Conservation (phyloP, 2,113 vertebrate species). For the Passer domesticus region DNA sequence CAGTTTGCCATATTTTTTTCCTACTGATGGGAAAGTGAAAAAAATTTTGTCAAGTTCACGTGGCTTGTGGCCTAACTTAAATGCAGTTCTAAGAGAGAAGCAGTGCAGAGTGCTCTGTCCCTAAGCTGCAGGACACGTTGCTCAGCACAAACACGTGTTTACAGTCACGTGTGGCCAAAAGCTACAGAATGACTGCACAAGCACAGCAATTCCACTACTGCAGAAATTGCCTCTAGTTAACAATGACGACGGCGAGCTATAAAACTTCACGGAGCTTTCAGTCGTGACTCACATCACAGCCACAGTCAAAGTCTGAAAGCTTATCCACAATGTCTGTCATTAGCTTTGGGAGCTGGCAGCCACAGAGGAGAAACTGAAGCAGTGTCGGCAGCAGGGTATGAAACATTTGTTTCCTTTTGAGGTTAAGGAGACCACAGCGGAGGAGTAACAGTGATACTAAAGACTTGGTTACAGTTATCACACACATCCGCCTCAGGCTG, state of each 20-base stretch:
- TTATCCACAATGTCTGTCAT: not conserved
- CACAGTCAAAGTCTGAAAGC: not conserved
- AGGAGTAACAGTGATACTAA: not conserved
- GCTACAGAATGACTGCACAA: not conserved
- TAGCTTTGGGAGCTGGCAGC: not conserved
- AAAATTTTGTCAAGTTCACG: not conserved
- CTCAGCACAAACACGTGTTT: not conserved
- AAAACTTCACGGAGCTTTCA: not conserved
- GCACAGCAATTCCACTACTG: accelerated
- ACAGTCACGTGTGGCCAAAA: not conserved
- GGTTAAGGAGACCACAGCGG: not conserved
- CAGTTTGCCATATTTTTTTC: not conserved
- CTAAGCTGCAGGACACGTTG: not conserved
- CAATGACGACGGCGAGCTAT: accelerated
- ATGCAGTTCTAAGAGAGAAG: not conserved
- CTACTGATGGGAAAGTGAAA: not conserved
- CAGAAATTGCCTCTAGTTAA: not conserved
- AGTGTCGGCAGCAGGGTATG: not conserved
- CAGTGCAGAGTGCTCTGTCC: not conserved
- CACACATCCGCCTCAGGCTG: accelerated
- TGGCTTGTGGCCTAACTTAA: not conserved
- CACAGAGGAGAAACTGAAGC: slow-evolving; percentile 1
- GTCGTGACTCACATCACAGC: not conserved
- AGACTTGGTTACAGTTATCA: not conserved
- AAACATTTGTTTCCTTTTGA: slow-evolving; percentile 35